phyloP scores from a whole-genome alignment of 1,140 invertebrate species.

The Nephotettix cincticeps region DNA sequence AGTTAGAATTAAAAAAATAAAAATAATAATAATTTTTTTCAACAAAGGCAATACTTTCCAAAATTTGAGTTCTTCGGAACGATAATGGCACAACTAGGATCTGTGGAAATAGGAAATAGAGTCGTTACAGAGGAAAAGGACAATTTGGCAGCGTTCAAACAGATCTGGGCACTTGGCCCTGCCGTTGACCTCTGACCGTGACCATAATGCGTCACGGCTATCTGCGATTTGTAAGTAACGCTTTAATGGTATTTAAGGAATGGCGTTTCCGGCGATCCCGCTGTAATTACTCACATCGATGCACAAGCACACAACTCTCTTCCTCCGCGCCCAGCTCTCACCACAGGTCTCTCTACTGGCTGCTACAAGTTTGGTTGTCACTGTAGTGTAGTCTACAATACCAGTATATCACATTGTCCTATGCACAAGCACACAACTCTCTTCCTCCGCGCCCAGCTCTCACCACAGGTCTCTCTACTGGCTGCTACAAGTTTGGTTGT shows the following conservation, averaged over 20 bases:
- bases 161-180: not conserved
- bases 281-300: constrained; percentile 19
- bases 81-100: no score
- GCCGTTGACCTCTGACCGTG: constrained; percentile 10
- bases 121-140: not conserved
- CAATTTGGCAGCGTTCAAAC: constrained; percentile 10
- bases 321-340: not conserved
- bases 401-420: no score
- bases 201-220: constrained; percentile 1
- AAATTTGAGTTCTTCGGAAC: no score
- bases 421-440: not conserved
- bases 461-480: not conserved
- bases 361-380: no score
- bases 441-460: not conserved
- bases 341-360: not conserved
- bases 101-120: constrained; percentile 8
- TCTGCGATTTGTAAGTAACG: constrained; percentile 20
- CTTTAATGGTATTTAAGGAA: constrained; percentile 23
- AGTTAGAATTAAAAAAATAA: no score
- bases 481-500: not conserved
- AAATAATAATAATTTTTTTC: no score
- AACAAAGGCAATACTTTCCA: no score
- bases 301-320: constrained; percentile 20
- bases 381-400: no score
- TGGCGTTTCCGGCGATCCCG: constrained; percentile 9